phyloP scores from a whole-genome alignment of 2,113 vertebrate species.

The Psephotus haematonotus region DNA sequence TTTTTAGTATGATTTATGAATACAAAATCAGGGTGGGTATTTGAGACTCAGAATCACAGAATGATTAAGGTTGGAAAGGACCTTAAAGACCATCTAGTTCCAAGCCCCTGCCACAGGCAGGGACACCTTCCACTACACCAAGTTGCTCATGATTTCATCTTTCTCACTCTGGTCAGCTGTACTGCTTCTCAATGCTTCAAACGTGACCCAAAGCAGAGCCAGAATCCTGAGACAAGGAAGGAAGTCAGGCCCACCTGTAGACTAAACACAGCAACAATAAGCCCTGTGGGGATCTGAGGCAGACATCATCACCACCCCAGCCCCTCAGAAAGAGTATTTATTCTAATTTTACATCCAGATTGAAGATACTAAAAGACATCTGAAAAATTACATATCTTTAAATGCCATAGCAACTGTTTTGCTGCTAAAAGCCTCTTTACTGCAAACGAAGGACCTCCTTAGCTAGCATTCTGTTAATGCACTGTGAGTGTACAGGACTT shows the following conservation, averaged over 20 bases:
- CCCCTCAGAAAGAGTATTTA: rapidly evolving
- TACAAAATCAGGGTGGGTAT: not conserved
- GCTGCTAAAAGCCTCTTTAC: not conserved
- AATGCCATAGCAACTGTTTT: not conserved
- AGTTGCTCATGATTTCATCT: not conserved
- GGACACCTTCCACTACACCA: not conserved
- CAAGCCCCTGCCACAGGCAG: not conserved
- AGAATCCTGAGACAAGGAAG: not conserved
- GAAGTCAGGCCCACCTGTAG: not conserved
- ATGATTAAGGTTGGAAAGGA: not conserved
- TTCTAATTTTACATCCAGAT: not conserved
- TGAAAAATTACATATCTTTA: not conserved
- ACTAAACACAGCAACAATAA: rapidly evolving
- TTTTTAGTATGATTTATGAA: not conserved
- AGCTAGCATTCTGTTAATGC: not conserved
- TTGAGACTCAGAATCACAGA: not conserved
- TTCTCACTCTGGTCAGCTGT: not conserved
- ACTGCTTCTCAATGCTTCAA: not conserved
- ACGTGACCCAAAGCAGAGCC: not conserved
- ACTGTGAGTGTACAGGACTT: not conserved
- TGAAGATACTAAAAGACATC: not conserved
- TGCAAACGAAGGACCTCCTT: not conserved
- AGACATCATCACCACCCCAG: not conserved
- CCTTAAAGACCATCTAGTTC: not conserved
- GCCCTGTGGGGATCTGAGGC: not conserved